phyloP scores from a whole-genome alignment of 2,113 vertebrate genomes.

The Thermophis baileyi region DNA sequence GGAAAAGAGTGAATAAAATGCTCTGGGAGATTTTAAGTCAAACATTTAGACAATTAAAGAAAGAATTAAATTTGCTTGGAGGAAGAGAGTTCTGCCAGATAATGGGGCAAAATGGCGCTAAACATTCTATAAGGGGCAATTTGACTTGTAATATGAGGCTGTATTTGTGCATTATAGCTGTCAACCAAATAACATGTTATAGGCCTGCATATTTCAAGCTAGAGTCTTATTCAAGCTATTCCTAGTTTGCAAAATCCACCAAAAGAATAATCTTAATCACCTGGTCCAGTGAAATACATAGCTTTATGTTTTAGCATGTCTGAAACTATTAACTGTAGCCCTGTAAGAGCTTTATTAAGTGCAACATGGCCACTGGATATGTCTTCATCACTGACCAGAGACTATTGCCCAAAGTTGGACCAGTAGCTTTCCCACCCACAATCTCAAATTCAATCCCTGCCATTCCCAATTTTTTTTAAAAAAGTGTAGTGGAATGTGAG shows the following conservation, averaged over 20 bases:
- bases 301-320: background rate
- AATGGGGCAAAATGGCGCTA: slow-evolving; percentile 36
- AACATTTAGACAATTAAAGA: slow-evolving; percentile 63
- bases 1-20: slow-evolving; percentile 59
- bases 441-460: background rate
- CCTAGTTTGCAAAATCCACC: background rate
- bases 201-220: background rate
- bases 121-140: slow-evolving; percentile 47
- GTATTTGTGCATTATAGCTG: background rate
- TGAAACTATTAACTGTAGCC: background rate
- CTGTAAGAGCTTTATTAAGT: background rate
- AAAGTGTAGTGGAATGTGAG: background rate
- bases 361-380: background rate
- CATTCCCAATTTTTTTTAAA: background rate
- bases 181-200: background rate
- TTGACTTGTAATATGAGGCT: background rate
- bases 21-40: slow-evolving; percentile 60
- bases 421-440: background rate
- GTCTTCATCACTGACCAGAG: background rate
- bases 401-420: background rate
- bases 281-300: background rate
- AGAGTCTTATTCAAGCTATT: background rate
- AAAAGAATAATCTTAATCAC: background rate
- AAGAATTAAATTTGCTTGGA: slow-evolving; percentile 61
- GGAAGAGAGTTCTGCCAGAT: background rate